Evolutionary conservation across 2,888 invertebrate species (phyloP).

Genomic region (Drosophila seclusa): DNA sequence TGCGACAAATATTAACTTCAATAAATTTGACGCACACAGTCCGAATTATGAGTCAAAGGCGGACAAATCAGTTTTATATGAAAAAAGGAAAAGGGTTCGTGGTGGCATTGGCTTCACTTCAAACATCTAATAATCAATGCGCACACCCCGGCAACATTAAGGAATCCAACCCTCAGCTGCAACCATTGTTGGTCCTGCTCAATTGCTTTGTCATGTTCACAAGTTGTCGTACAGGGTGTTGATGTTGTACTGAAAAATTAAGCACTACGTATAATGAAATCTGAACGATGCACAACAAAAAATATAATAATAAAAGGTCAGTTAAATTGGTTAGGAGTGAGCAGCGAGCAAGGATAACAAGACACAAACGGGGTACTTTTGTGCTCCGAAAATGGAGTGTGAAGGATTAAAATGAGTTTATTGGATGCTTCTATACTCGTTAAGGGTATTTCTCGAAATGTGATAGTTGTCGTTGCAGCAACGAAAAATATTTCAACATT

Average conservation of each 20-base stretch:
- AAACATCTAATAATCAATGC: conserved; percentile 67
- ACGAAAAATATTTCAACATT: neutral
- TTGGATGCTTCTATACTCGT: neutral
- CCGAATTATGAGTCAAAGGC: conserved; percentile 58
- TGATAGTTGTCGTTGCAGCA: neutral
- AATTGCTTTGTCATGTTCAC: conserved; percentile 83
- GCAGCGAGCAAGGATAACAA: conserved; percentile 20
- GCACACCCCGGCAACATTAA: conserved; percentile 22
- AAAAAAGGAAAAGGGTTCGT: conserved; percentile 42
- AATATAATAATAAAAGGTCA: conserved; percentile 44
- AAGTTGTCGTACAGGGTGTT: conserved; percentile 81
- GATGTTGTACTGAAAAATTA: conserved; percentile 77
- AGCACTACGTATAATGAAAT: conserved; percentile 68
- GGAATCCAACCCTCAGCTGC: conserved; percentile 34
- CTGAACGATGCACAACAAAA: conserved; percentile 49
- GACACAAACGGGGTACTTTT: conserved; percentile 17
- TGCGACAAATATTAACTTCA: conserved; percentile 80
- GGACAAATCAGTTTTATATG: conserved; percentile 11
- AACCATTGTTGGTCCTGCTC: conserved; percentile 40
- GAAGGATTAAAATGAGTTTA: conserved; percentile 16
- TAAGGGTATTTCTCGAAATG: neutral
- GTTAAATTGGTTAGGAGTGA: conserved; percentile 25
- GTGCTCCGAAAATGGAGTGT: conserved; percentile 6
- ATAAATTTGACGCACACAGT: conserved; percentile 74
- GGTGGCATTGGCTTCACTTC: conserved; percentile 46